Evolutionary conservation across 1,140 invertebrate genomes (phyloP).

Genomic region (Ctenoplectra terminalis): DNA sequence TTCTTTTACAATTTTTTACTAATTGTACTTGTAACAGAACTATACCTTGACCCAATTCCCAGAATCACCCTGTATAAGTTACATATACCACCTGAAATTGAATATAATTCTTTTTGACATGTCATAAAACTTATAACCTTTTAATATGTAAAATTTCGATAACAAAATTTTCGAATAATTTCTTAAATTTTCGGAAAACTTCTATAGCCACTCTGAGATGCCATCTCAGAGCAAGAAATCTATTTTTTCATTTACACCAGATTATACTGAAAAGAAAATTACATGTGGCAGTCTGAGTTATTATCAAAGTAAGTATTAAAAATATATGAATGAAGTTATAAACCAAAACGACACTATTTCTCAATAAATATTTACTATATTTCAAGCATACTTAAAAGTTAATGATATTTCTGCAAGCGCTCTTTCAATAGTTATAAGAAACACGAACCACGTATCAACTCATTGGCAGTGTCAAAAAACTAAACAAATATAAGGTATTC

Average conservation of each 20-base stretch:
- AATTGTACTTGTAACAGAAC: too few relatives aligned
- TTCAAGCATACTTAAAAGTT: too few relatives aligned
- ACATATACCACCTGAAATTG: not conserved
- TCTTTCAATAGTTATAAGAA: too few relatives aligned
- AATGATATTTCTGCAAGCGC: too few relatives aligned
- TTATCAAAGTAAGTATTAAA: conserved; percentile 11
- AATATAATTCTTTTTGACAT: conserved; percentile 14
- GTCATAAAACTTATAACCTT: conserved; percentile 12
- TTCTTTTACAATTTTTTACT: too few relatives aligned
- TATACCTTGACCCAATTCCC: too few relatives aligned
- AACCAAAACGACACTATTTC: too few relatives aligned
- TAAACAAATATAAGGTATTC: too few relatives aligned
- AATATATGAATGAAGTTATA: not conserved
- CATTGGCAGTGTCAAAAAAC: too few relatives aligned
- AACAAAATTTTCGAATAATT: conserved; percentile 3
- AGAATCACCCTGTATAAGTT: not conserved
- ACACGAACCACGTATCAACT: too few relatives aligned
- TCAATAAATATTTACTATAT: not conserved
- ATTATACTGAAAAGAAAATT: not conserved
- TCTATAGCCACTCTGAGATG: conserved; percentile 10
- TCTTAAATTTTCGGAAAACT: not conserved
- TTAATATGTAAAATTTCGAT: conserved; percentile 12
- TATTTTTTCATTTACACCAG: not conserved
- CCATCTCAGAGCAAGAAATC: not conserved
- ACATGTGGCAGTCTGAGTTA: not conserved